These are phyloP conservation scores for Morus bassanus DNA, from an alignment of 2,797 vertebrate genomes.

Conservation along the genomic window DNA sequence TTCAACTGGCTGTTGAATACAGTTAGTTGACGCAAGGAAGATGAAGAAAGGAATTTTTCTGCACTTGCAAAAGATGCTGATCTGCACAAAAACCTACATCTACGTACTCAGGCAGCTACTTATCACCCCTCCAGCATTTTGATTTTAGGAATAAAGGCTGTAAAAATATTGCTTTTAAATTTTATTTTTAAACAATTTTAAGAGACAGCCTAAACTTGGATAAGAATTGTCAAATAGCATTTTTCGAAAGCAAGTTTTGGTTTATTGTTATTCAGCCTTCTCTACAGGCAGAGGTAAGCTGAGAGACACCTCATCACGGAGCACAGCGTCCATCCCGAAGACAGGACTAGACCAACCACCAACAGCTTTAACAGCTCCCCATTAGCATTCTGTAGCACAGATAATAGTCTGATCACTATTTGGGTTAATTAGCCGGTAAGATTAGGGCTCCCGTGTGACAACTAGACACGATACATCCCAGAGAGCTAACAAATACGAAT, in stretches of 20 bases:
- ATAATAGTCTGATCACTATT: neutral
- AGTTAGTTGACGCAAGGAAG: neutral
- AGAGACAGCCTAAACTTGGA: neutral
- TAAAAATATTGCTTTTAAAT: neutral
- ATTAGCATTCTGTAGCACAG: neutral
- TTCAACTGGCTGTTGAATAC: neutral
- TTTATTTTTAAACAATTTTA: neutral
- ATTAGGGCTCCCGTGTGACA: neutral
- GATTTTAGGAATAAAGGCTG: neutral
- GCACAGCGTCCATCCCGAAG: neutral
- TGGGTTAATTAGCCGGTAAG: neutral
- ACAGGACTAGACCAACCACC: neutral
- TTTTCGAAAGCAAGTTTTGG: neutral
- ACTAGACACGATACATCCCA: neutral
- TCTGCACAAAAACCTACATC: neutral
- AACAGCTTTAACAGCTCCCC: neutral
- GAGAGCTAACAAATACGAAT: neutral
- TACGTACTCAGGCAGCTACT: neutral
- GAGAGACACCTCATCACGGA: neutral
- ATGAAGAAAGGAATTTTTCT: neutral
- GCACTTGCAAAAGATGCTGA: neutral
- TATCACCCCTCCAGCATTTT: neutral
- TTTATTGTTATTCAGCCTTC: neutral
- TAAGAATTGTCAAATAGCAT: neutral
- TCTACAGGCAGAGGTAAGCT: neutral